Evolutionary conservation across 2,888 invertebrate genomes (phyloP).

Genomic region (Luperina testacea): DNA sequence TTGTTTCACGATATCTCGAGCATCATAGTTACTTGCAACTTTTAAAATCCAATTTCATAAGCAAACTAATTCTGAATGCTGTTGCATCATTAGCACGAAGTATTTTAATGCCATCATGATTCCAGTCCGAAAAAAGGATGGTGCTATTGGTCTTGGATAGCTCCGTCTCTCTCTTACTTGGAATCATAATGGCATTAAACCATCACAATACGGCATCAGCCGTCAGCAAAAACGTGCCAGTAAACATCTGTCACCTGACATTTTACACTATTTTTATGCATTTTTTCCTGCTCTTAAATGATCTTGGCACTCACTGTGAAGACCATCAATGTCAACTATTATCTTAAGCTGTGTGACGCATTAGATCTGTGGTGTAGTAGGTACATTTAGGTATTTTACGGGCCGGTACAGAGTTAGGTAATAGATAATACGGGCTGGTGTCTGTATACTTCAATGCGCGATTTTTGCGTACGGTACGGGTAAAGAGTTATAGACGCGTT

Average conservation of each 20-base stretch:
- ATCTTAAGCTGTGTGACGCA: conserved; percentile 5
- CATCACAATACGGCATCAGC: background rate
- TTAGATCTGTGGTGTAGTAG: background rate
- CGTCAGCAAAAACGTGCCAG: background rate
- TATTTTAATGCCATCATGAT: too few relatives aligned
- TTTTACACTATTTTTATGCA: conserved; percentile 1
- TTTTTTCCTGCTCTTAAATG: conserved; percentile 6
- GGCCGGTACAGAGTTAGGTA: background rate
- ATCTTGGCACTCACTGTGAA: conserved; percentile 32
- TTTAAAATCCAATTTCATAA: conserved; percentile 8
- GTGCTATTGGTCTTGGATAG: too few relatives aligned
- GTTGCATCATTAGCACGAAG: too few relatives aligned
- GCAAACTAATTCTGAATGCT: too few relatives aligned
- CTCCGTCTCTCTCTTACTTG: too few relatives aligned
- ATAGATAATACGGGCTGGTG: too few relatives aligned
- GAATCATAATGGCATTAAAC: too few relatives aligned
- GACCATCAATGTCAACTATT: conserved; percentile 19
- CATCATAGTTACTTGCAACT: background rate
- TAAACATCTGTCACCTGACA: conserved; percentile 17
- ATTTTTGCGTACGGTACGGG: too few relatives aligned
- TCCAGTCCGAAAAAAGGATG: too few relatives aligned
- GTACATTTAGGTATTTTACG: background rate
- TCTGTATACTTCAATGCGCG: too few relatives aligned
- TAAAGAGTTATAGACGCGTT: too few relatives aligned
- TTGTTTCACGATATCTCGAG: background rate